phyloP scores from a whole-genome alignment of 2,888 invertebrate species.

The Acrocyrtus sp. region DNA sequence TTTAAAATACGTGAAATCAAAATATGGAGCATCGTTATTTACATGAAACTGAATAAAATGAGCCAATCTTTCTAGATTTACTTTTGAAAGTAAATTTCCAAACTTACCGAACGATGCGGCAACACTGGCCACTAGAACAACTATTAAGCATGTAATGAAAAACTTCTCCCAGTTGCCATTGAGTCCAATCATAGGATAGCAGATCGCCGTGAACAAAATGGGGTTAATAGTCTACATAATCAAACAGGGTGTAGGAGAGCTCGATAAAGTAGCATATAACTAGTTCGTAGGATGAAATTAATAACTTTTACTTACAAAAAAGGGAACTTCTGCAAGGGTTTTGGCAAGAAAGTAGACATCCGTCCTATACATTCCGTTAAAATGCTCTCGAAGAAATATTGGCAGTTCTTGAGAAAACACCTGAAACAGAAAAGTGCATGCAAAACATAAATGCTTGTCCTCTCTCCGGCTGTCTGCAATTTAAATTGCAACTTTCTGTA shows the following conservation, averaged over 20 bases:
- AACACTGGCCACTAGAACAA: conserved; percentile 85
- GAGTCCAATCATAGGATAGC: conserved; percentile 91
- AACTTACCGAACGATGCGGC: conserved; percentile 86
- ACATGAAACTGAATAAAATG: conserved; percentile 2
- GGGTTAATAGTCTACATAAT: conserved; percentile 73
- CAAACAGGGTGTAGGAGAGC: background rate
- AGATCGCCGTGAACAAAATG: conserved; percentile 81
- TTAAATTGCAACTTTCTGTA: background rate
- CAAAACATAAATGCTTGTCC: too few species aligned
- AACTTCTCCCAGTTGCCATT: conserved; percentile 76
- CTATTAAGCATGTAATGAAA: conserved; percentile 74
- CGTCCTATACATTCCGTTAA: conserved; percentile 89
- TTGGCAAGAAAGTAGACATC: conserved; percentile 93
- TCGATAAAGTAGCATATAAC: background rate
- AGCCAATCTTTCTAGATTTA: background rate
- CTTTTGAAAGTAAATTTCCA: too few species aligned
- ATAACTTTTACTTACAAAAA: conserved; percentile 73
- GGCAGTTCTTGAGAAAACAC: conserved; percentile 91
- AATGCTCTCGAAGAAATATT: conserved; percentile 87
- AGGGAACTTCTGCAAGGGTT: conserved; percentile 88
- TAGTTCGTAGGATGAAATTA: background rate
- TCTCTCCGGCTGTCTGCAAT: too few species aligned
- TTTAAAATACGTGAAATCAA: conserved; percentile 8
- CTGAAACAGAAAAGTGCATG: conserved; percentile 72
- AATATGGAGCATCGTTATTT: too few species aligned